Evolutionary conservation across 2,797 vertebrate genomes (phyloP).

Genomic region (Hirundo rustica): DNA sequence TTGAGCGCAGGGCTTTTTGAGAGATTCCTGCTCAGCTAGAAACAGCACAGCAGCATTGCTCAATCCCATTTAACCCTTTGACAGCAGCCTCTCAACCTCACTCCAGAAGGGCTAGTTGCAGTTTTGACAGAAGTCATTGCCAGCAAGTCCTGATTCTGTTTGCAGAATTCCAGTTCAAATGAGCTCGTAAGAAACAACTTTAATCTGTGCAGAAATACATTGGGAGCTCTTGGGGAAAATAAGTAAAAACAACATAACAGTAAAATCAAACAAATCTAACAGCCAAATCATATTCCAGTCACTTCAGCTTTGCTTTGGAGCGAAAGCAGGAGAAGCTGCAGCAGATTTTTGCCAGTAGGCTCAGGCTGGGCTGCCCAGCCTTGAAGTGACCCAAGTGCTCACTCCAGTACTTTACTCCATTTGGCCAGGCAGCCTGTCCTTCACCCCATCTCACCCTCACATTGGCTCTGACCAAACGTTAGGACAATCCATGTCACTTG

Average conservation of each 20-base stretch:
- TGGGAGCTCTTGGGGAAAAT: not conserved
- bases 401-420: not conserved
- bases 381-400: not conserved
- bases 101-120: not conserved
- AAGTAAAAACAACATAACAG: not conserved
- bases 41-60: not conserved
- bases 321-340: not conserved
- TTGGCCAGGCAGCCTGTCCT: not conserved
- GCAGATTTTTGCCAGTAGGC: not conserved
- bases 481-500: rapidly evolving
- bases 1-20: not conserved
- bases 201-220: not conserved
- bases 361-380: not conserved
- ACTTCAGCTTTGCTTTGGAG: not conserved
- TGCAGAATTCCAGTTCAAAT: not conserved
- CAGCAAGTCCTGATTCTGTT: not conserved
- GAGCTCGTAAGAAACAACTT: not conserved
- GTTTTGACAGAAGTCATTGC: not conserved
- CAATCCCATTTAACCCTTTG: not conserved
- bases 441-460: not conserved
- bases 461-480: not conserved
- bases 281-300: not conserved
- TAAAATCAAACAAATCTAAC: not conserved
- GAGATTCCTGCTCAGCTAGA: not conserved
- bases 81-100: not conserved